A percentile compares a stretch with the other conserved stretches of the same genome.
Evolutionary conservation across 2,797 vertebrate genomes (phyloP).

Genomic region (Xenentodon cancila): DNA sequence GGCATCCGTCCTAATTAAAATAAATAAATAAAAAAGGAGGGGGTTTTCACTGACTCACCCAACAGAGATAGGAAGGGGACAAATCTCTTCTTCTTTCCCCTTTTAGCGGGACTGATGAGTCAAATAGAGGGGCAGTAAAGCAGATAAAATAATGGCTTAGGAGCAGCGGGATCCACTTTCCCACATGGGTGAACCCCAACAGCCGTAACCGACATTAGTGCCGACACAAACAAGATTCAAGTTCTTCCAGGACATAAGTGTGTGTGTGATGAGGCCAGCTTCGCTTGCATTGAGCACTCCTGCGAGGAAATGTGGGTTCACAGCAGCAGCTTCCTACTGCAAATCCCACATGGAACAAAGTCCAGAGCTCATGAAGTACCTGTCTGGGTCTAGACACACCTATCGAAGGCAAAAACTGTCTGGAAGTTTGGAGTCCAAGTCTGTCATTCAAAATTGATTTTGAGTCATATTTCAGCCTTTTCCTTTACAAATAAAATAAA

Average conservation of each 20-base stretch:
- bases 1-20: constrained; percentile 41
- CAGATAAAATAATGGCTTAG: constrained; percentile 24
- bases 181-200: constrained; percentile 37
- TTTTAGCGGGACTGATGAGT: constrained; percentile 41
- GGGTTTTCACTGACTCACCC: constrained; percentile 6
- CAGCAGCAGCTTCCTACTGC: not conserved
- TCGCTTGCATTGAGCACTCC: not conserved
- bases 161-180: constrained; percentile 20
- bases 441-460: no score
- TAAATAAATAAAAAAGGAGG: no score
- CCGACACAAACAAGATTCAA: not conserved
- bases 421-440: not conserved
- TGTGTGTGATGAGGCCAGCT: not conserved
- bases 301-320: not conserved
- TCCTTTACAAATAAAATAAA: no score
- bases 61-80: constrained; percentile 19
- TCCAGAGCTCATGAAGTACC: not conserved
- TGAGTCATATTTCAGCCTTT: no score
- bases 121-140: constrained; percentile 52
- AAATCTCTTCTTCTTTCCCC: constrained; percentile 31
- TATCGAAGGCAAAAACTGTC: not conserved
- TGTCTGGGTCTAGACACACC: no score
- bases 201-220: constrained; percentile 26
- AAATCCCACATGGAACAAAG: not conserved
- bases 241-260: constrained; percentile 3